These are phyloP conservation scores for Amiota communis DNA, from an alignment of 2,888 invertebrate species.

Conservation along the genomic window DNA sequence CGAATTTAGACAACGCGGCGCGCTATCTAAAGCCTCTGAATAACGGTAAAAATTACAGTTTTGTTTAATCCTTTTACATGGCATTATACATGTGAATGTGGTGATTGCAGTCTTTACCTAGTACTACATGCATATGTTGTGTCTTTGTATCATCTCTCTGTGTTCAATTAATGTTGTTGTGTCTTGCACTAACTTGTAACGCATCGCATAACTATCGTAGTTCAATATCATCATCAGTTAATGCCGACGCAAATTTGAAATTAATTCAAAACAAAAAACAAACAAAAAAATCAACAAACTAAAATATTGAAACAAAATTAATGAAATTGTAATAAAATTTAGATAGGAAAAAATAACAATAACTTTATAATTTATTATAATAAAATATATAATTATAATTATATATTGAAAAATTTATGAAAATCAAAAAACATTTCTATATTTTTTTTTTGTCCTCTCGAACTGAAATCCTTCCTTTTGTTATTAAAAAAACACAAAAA, in stretches of 20 bases:
- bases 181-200: background rate
- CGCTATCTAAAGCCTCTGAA: conserved; percentile 41
- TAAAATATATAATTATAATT: background rate
- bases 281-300: background rate
- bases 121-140: background rate
- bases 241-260: too few species aligned
- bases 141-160: background rate
- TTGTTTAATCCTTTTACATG: too few species aligned
- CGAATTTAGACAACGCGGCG: conserved; percentile 47
- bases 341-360: background rate
- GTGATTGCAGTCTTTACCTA: background rate
- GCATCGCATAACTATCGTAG: conserved; percentile 17
- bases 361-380: background rate
- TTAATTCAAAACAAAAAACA: background rate
- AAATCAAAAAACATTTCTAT: background rate
- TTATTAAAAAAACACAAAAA: too few species aligned
- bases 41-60: conserved; percentile 10
- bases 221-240: too few species aligned
- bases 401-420: background rate
- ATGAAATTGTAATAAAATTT: background rate
- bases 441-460: background rate
- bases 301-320: background rate
- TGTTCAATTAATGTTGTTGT: background rate
- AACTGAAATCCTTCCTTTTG: too few species aligned
- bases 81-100: too few species aligned